Percentiles rank a stretch among this genome's conserved stretches.
phyloP scores from a whole-genome alignment of 2,888 invertebrate species.

The Allygus modestus region DNA sequence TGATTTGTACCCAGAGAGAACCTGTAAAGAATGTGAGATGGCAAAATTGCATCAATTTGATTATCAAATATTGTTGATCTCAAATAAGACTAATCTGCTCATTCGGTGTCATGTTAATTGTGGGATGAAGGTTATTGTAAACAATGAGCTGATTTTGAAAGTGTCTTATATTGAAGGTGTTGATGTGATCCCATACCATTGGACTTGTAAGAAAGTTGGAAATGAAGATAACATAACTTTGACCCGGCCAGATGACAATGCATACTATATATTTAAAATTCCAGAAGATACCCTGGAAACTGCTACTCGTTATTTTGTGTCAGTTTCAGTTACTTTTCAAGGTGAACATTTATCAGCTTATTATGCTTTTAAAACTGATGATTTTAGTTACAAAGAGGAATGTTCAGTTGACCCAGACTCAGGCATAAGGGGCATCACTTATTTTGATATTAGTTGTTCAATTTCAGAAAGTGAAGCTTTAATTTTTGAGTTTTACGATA shows the following conservation, averaged over 20 bases:
- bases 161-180: neutral
- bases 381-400: neutral
- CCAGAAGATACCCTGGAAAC: constrained; percentile 3
- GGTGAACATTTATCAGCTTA: neutral
- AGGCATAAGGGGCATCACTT: constrained; percentile 1
- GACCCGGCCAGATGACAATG: neutral
- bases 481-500: constrained; percentile 15
- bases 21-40: neutral
- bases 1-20: neutral
- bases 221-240: neutral
- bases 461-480: neutral
- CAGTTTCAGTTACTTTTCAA: neutral
- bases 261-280: neutral
- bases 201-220: neutral
- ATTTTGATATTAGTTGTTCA: constrained; percentile 1
- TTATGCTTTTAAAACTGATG: constrained; percentile 17
- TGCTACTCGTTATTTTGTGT: neutral
- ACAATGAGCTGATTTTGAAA: neutral
- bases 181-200: neutral
- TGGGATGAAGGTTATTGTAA: neutral
- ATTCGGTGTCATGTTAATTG: neutral
- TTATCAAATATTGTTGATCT: neutral
- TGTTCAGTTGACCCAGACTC: neutral
- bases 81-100: neutral
- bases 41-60: neutral